A percentile compares a stretch with the other conserved stretches of the same genome.
phyloP scores from a whole-genome alignment of 1,140 invertebrate species.

The Muscidifurax raptorellus region DNA sequence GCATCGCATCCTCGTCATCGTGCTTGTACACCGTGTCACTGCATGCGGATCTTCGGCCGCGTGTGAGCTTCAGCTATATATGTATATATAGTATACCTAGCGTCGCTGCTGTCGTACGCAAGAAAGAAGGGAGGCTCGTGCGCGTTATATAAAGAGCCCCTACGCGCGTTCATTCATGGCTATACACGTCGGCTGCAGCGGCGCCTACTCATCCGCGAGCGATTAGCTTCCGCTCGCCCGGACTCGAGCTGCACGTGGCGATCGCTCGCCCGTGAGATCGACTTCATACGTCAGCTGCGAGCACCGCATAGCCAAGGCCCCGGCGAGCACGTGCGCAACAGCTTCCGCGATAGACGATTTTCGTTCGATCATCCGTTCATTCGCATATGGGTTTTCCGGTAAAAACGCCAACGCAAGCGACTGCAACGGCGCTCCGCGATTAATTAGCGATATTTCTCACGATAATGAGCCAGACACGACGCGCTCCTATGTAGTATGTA shows the following conservation, averaged over 20 bases:
- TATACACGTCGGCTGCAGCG: background rate
- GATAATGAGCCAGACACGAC: too few relatives aligned
- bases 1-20: background rate
- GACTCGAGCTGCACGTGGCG: background rate
- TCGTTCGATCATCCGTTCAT: too few relatives aligned
- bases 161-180: conserved; percentile 24
- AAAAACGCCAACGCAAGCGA: too few relatives aligned
- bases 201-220: conserved; percentile 14
- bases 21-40: background rate
- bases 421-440: too few relatives aligned
- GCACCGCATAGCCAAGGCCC: background rate
- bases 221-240: conserved; percentile 4
- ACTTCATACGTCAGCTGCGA: background rate
- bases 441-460: too few relatives aligned
- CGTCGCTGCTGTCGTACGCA: background rate
- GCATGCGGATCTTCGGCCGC: background rate
- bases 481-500: too few relatives aligned
- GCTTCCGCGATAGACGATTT: background rate
- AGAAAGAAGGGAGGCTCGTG: background rate
- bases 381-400: too few relatives aligned
- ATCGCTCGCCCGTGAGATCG: background rate
- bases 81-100: background rate
- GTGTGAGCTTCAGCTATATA: background rate
- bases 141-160: background rate
- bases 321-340: background rate